phyloP scores from a whole-genome alignment of 92 coral and sea anemone genomes.

The Virgularia gustaviana region DNA sequence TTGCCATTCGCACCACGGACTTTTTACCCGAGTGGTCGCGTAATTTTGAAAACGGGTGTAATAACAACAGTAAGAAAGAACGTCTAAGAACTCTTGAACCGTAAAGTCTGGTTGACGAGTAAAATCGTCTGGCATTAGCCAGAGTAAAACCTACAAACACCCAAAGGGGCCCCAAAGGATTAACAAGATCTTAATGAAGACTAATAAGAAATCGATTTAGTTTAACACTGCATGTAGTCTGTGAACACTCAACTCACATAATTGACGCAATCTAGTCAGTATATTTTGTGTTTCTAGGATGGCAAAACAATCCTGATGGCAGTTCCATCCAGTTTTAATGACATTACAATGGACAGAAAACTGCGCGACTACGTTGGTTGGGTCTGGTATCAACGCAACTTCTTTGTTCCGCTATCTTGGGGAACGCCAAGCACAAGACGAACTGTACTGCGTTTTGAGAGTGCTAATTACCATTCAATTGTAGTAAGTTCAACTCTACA shows the following conservation, averaged over 20 bases:
- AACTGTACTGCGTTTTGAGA: slow-evolving; percentile 71
- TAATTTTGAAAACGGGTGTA: no score
- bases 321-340: slow-evolving; percentile 87
- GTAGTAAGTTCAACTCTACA: slow-evolving; percentile 73
- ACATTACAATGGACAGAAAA: slow-evolving; percentile 77
- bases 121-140: no score
- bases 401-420: slow-evolving; percentile 73
- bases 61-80: no score
- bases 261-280: background rate
- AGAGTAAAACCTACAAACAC: no score
- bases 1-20: no score
- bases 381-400: slow-evolving; percentile 81
- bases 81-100: no score
- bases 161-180: no score
- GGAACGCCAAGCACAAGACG: slow-evolving; percentile 6
- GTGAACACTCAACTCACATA: background rate
- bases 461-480: slow-evolving; percentile 64
- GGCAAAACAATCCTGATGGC: slow-evolving; percentile 79
- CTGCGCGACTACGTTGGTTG: slow-evolving; percentile 76
- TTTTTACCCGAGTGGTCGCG: no score
- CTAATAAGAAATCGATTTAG: background rate
- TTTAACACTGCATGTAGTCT: background rate
- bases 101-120: no score
- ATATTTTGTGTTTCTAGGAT: slow-evolving; percentile 35
- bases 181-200: background rate